phyloP scores from a whole-genome alignment of 2,113 vertebrate genomes.

The human region GRCh38 chr1:100733501-100734000 shows the following conservation, averaged over 20 bases:
- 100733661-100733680: neutral
- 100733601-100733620: neutral
- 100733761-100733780: neutral
- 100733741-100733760: neutral
- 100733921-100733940: too few relatives aligned
- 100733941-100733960: too few relatives aligned
- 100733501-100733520: neutral
- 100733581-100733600: neutral
- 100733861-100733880: neutral
- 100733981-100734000: too few relatives aligned
- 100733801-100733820: neutral
- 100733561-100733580: neutral
- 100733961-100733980: too few relatives aligned
- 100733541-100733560: neutral
- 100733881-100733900: neutral
- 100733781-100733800: neutral
- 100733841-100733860: neutral
- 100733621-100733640: neutral
- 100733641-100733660: neutral
- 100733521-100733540: neutral
- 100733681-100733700: neutral
- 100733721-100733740: neutral
- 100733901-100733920: too few relatives aligned
- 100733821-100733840: neutral
- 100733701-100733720: neutral